phyloP scores from a whole-genome alignment of 2,113 vertebrate species.

The Echinops telfairi region DNA sequence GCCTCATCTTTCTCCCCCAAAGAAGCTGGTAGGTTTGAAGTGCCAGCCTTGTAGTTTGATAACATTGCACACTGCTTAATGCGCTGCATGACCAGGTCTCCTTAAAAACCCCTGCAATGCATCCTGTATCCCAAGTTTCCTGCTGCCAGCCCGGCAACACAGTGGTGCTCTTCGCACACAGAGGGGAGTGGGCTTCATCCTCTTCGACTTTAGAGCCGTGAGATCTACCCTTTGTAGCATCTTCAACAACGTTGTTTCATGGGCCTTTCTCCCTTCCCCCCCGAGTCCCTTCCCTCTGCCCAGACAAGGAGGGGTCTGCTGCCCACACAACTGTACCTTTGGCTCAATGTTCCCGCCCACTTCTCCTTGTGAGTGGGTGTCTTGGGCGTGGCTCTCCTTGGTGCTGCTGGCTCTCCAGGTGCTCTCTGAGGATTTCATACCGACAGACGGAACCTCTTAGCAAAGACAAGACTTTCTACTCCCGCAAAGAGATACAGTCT shows the following conservation, averaged over 20 bases:
- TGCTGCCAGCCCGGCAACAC: neutral
- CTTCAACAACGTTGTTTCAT: neutral
- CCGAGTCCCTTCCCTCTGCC: neutral
- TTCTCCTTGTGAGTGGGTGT: neutral
- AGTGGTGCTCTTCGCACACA: neutral
- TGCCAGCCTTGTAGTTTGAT: no score
- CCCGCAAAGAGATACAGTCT: no score
- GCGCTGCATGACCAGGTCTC: no score
- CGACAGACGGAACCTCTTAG: no score
- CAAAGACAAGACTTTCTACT: no score
- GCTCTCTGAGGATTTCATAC: conserved; percentile 26
- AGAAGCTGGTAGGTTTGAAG: no score
- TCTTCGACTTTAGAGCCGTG: neutral
- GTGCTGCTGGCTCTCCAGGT: neutral
- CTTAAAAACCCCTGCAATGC: no score
- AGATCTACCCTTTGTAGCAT: neutral
- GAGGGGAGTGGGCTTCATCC: no score
- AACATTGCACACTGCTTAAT: no score
- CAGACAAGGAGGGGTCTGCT: neutral
- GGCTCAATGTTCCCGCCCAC: neutral
- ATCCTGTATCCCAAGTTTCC: no score
- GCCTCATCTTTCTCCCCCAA: no score
- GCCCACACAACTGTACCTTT: neutral
- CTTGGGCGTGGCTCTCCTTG: neutral
- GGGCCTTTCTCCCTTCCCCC: neutral